Percentiles rank a stretch among this genome's conserved stretches.
Conservation (phyloP, 1,140 invertebrate species). For the Cataglyphis hispanica region DNA sequence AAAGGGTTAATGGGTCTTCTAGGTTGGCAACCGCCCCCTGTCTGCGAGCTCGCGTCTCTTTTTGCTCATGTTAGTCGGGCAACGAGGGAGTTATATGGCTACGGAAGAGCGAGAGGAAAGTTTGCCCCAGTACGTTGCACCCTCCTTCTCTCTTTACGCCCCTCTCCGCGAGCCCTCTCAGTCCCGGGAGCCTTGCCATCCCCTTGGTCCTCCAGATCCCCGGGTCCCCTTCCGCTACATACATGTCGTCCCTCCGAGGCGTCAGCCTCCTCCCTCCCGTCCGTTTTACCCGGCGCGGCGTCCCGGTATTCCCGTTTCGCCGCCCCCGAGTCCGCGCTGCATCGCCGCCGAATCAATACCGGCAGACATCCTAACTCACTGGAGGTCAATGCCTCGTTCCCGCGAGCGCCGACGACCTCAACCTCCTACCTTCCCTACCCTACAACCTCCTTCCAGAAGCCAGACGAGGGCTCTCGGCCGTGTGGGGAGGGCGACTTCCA, state of each 20-base stretch:
- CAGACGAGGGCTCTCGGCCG: constrained; percentile 70
- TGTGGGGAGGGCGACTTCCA: constrained; percentile 59
- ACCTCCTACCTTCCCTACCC: constrained; percentile 80
- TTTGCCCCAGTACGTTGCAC: constrained; percentile 83
- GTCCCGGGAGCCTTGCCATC: constrained; percentile 49
- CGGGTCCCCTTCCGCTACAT: constrained; percentile 58
- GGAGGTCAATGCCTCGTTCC: constrained; percentile 83
- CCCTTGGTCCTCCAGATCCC: constrained; percentile 49
- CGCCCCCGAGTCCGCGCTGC: constrained; percentile 73
- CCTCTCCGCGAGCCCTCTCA: constrained; percentile 34
- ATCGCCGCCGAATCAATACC: constrained; percentile 83
- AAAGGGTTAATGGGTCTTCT: constrained; percentile 78
- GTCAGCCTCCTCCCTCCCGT: constrained; percentile 64
- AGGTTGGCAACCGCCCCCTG: constrained; percentile 79
- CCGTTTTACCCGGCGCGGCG: constrained; percentile 61
- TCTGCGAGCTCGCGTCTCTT: constrained; percentile 72
- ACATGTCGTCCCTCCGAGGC: constrained; percentile 69
- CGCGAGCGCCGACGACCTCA: constrained; percentile 82
- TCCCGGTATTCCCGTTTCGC: constrained; percentile 75
- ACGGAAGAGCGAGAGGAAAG: constrained; percentile 69
- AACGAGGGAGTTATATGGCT: constrained; percentile 44
- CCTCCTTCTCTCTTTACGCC: constrained; percentile 64
- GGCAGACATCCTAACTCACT: constrained; percentile 84
- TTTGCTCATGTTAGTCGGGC: constrained; percentile 68
- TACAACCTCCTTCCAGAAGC: constrained; percentile 79